These are phyloP conservation scores for Euzophera pinguis DNA, from an alignment of 2,888 invertebrate genomes.

Conservation along the genomic window DNA sequence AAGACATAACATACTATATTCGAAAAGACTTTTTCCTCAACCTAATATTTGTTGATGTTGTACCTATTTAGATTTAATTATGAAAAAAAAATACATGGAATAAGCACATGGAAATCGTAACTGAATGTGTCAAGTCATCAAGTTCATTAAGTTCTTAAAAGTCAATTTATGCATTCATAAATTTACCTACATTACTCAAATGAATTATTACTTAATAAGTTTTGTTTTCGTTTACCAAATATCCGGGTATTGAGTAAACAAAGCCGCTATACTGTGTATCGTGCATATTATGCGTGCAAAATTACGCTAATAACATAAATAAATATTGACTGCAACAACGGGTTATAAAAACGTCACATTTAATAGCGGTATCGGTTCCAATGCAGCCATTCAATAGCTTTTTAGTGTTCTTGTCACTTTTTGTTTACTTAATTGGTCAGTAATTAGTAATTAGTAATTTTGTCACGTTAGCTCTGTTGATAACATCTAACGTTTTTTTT, in stretches of 20 bases:
- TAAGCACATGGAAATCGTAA: no score
- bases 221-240: not conserved
- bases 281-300: slow-evolving; percentile 1
- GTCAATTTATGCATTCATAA: no score
- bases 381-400: slow-evolving; percentile 13
- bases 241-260: not conserved
- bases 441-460: slow-evolving; percentile 7
- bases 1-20: no score
- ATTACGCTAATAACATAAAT: not conserved
- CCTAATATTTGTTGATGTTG: no score
- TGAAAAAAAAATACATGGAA: no score
- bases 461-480: not conserved
- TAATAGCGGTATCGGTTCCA: slow-evolving; percentile 21
- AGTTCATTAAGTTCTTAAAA: no score
- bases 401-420: not conserved
- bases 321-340: slow-evolving; percentile 19
- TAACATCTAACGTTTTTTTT: not conserved
- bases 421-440: slow-evolving; percentile 3
- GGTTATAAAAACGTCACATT: slow-evolving; percentile 17
- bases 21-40: no score
- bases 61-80: no score
- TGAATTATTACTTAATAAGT: not conserved
- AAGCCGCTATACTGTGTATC: not conserved
- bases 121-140: no score
- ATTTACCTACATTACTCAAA: no score